These are phyloP conservation scores for Amblyraja radiata DNA, from an alignment of 2,797 vertebrate species.

Conservation along the genomic window DNA sequence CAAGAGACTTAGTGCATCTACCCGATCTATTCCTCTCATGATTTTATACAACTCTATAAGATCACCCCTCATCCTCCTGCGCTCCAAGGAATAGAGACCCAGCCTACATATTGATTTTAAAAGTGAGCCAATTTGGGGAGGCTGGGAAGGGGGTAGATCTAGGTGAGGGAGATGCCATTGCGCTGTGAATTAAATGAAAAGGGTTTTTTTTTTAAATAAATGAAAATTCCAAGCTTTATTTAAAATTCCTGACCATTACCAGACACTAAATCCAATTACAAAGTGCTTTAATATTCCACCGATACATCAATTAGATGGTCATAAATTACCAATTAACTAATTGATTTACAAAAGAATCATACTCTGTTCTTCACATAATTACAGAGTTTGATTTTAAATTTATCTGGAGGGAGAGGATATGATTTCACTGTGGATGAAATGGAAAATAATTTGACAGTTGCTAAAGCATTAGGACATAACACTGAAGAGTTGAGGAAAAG, in stretches of 20 bases:
- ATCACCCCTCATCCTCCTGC: too few relatives aligned
- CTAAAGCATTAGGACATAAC: too few relatives aligned
- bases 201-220: background rate
- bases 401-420: background rate
- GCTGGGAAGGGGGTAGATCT: background rate
- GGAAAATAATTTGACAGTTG: too few relatives aligned
- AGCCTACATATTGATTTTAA: too few relatives aligned
- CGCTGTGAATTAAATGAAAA: background rate
- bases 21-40: too few relatives aligned
- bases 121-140: too few relatives aligned
- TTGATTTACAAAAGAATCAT: background rate
- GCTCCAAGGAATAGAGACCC: too few relatives aligned
- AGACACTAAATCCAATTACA: background rate
- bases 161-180: background rate
- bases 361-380: background rate
- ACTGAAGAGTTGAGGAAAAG: too few relatives aligned
- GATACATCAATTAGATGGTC: background rate
- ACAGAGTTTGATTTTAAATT: background rate
- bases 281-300: background rate
- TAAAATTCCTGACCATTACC: background rate
- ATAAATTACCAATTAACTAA: slow-evolving; percentile 15
- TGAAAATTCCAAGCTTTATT: background rate
- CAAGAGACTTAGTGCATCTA: too few relatives aligned
- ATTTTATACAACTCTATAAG: too few relatives aligned
- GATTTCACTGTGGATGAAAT: background rate